phyloP scores from a whole-genome alignment of 1,140 invertebrate species.

The Spodoptera litura region DNA sequence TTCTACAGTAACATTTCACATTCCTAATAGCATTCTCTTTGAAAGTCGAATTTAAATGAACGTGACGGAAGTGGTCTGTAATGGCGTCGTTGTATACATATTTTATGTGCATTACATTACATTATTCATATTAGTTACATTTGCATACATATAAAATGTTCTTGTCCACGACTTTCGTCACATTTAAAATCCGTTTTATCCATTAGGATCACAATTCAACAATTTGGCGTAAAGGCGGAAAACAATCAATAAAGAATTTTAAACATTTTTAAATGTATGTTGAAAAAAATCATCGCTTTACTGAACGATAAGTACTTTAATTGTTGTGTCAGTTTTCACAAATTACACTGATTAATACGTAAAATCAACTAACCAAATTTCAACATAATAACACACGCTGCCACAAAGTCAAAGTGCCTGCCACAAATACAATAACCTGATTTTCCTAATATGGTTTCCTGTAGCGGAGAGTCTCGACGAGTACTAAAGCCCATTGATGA shows the following conservation, averaged over 20 bases:
- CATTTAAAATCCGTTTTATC: too few species aligned
- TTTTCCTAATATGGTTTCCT: slow-evolving; percentile 38
- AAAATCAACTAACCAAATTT: slow-evolving; percentile 10
- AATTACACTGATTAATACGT: too few species aligned
- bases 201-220: too few species aligned
- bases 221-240: too few species aligned
- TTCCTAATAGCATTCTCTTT: background rate
- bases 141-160: too few species aligned
- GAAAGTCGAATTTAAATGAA: slow-evolving; percentile 34
- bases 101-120: slow-evolving; percentile 9
- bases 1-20: slow-evolving; percentile 15
- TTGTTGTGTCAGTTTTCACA: too few species aligned
- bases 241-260: too few species aligned
- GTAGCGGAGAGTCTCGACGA: background rate
- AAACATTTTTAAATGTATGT: too few species aligned
- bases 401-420: background rate
- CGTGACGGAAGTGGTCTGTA: background rate
- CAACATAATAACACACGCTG: background rate
- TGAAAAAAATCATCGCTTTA: too few species aligned
- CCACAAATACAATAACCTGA: slow-evolving; percentile 16
- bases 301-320: too few species aligned
- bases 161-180: too few species aligned
- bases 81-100: background rate
- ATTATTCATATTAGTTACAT: background rate
- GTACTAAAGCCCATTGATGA: slow-evolving; percentile 18